Evolutionary conservation across 1,140 invertebrate species (phyloP).

Genomic region (Caenorhabditis brenneri): DNA sequence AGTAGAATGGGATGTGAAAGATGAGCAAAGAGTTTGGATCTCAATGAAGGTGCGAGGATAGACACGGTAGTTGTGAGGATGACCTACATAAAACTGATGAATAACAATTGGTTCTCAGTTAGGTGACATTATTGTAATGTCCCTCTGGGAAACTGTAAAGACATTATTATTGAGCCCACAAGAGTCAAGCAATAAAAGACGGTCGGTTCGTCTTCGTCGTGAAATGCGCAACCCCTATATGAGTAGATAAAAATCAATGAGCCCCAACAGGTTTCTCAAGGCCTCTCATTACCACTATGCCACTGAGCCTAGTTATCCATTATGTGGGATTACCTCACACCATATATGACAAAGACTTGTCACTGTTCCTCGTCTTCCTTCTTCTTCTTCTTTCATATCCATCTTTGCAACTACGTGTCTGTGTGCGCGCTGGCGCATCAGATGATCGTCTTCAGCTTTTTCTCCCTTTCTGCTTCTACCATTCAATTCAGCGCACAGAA

Average conservation of each 20-base stretch:
- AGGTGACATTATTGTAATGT: no score
- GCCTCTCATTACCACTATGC: neutral
- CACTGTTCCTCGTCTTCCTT: neutral
- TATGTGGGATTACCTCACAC: neutral
- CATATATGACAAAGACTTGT: neutral
- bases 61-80: neutral
- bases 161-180: no score
- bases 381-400: slow-evolving; percentile 5
- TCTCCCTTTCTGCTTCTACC: slow-evolving; percentile 27
- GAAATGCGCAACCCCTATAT: no score
- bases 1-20: slow-evolving; percentile 11
- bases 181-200: no score
- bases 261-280: neutral
- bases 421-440: slow-evolving; percentile 21
- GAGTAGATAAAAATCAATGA: neutral
- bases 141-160: no score
- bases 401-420: slow-evolving; percentile 19
- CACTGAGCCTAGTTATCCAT: neutral
- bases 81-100: no score
- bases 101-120: no score
- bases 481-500: slow-evolving; percentile 19
- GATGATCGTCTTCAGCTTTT: slow-evolving; percentile 34
- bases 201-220: no score
- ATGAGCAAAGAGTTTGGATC: slow-evolving; percentile 39
- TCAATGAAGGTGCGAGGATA: neutral